Evolutionary conservation across 1,140 invertebrate species (phyloP), one percentile per base, ranked within the genome.

Genomic region (Drosophila fuyamai): DNA sequence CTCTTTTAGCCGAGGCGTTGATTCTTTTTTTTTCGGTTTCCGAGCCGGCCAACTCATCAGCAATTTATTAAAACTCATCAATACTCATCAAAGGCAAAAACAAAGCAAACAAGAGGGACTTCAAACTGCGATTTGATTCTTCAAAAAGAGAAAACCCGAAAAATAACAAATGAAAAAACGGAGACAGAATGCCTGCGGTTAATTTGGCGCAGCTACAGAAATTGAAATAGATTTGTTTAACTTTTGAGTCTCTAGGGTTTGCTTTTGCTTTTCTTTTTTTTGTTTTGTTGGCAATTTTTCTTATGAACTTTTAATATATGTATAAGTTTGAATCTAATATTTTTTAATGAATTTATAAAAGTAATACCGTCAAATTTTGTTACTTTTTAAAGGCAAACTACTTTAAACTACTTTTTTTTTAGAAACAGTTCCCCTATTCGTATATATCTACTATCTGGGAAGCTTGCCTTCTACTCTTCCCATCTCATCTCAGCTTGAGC

Each of bases 1-100:
- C 75, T 81, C 78, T 73, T 72, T 82, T 72, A 47, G 76, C 55
- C 53, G 62, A 66, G 77, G 72, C 50, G 73, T 76, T 70, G 68
- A 71, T 38, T 71, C 51, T 41, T 36, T 51, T 47, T 36, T 16
- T 40, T 46, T 48, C 14, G 40, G 41, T 35, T 46, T n/a, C 16
- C 13, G n/a, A n/a, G 50, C 41, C 13, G 54, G 80, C 67, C 61
- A 65, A 89, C 80, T 89, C 84, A 89, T 89, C 84, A 81, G 85
- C 84, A 89, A 89, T 89, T 89, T 89, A 89, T 89, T 89, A 84
- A 88, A 89, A 89, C 84, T 88, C 88, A 91, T 91, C 88, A 91
- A 91, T 91, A 91, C 88, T 91, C 88, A 91, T 91, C 88, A 91
- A 32, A 46, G 44, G 43, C 44, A 71, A 48, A 58, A 58, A 58